Conservation (phyloP, 2,888 invertebrate species). For the Anagyrus pseudococci region DNA sequence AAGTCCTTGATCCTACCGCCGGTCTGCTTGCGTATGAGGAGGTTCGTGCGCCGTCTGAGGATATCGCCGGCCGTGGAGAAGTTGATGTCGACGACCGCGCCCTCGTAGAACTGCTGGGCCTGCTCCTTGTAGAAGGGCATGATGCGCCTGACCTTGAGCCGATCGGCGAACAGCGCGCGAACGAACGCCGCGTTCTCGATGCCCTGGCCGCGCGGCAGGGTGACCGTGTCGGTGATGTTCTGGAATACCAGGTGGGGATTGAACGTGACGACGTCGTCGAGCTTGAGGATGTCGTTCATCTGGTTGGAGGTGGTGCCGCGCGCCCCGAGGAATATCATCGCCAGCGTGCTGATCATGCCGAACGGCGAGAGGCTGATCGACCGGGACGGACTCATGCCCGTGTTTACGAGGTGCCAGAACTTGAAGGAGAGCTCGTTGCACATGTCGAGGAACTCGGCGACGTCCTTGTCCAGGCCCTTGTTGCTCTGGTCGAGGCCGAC, state of each 20-base stretch:
- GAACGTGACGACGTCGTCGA: slow-evolving; percentile 89
- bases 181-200: slow-evolving; percentile 82
- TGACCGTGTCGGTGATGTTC: slow-evolving; percentile 83
- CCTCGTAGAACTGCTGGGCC: slow-evolving; percentile 86
- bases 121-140: slow-evolving; percentile 88
- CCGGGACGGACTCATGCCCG: slow-evolving; percentile 74
- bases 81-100: slow-evolving; percentile 84
- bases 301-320: slow-evolving; percentile 86
- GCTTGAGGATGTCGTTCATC: slow-evolving; percentile 84
- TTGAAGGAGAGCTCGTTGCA: slow-evolving; percentile 87
- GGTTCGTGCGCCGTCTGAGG: slow-evolving; percentile 80
- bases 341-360: slow-evolving; percentile 83
- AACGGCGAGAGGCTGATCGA: slow-evolving; percentile 85
- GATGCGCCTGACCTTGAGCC: slow-evolving; percentile 75
- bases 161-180: slow-evolving; percentile 83
- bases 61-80: slow-evolving; percentile 84
- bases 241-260: slow-evolving; percentile 88
- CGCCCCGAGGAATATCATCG: slow-evolving; percentile 89
- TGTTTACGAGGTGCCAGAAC: slow-evolving; percentile 77
- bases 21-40: slow-evolving; percentile 79
- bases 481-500: slow-evolving; percentile 80
- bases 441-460: slow-evolving; percentile 78
- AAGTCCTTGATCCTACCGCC: slow-evolving; percentile 80
- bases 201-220: slow-evolving; percentile 72
- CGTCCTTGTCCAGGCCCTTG: slow-evolving; percentile 74